These are phyloP conservation scores for Scaptomyza cyrtandrae DNA, from an alignment of 2,888 invertebrate species.

Conservation along the genomic window DNA sequence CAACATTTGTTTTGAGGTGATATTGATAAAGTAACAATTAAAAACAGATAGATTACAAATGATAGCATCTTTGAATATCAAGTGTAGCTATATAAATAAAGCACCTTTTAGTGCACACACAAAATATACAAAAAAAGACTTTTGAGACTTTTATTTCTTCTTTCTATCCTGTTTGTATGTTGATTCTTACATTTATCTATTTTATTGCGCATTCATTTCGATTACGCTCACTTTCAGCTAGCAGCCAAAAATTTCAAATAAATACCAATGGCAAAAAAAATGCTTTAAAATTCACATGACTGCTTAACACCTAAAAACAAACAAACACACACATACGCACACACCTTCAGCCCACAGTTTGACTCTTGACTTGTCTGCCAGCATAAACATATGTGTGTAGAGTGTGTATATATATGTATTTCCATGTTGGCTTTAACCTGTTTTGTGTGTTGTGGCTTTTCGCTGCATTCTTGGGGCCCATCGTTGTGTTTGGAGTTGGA, in stretches of 20 bases:
- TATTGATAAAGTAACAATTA: neutral
- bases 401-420: neutral
- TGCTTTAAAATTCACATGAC: conserved; percentile 67
- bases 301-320: conserved; percentile 55
- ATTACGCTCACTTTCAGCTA: conserved; percentile 55
- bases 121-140: no score
- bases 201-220: conserved; percentile 26
- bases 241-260: conserved; percentile 40
- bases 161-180: neutral
- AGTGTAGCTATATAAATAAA: no score
- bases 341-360: conserved; percentile 25
- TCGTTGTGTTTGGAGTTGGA: conserved; percentile 40
- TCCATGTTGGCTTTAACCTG: conserved; percentile 63
- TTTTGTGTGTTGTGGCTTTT: conserved; percentile 53
- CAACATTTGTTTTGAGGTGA: conserved; percentile 25
- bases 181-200: no score
- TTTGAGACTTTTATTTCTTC: neutral
- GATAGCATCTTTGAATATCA: no score
- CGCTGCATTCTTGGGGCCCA: conserved; percentile 65
- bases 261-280: conserved; percentile 48
- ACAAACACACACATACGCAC: conserved; percentile 23
- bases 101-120: no score
- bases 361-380: conserved; percentile 69
- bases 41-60: neutral
- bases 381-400: conserved; percentile 30